A percentile compares a stretch with the other conserved stretches of the same genome.
Conservation (phyloP, 1,140 invertebrate species). For the Mactra quadrangularis region DNA sequence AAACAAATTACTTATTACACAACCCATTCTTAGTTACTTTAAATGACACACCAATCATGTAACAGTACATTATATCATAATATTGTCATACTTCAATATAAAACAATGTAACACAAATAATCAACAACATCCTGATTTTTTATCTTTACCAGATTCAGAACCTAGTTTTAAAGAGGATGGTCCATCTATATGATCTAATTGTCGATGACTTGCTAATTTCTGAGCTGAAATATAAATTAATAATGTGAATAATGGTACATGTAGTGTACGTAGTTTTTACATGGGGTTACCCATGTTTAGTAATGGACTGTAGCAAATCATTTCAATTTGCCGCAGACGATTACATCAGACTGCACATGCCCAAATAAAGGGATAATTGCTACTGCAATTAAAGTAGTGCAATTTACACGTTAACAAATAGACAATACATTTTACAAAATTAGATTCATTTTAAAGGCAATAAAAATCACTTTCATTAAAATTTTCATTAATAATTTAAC, state of each 20-base stretch:
- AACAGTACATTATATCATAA: too few relatives aligned
- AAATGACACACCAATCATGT: too few relatives aligned
- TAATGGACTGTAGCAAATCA: too few relatives aligned
- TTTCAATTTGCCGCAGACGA: too few relatives aligned
- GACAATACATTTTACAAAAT: background rate
- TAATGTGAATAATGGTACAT: background rate
- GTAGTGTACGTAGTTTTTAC: background rate
- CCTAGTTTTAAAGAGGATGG: slow-evolving; percentile 48
- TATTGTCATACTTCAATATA: too few relatives aligned
- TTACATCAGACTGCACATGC: too few relatives aligned
- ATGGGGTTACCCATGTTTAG: too few relatives aligned
- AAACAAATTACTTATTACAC: too few relatives aligned
- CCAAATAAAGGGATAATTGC: too few relatives aligned
- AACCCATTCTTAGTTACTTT: too few relatives aligned
- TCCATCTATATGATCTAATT: slow-evolving; percentile 3
- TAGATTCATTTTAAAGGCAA: background rate
- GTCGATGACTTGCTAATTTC: slow-evolving; percentile 48
- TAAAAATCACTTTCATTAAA: background rate
- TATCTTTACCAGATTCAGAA: slow-evolving; percentile 45
- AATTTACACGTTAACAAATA: background rate
- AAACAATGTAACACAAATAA: too few relatives aligned
- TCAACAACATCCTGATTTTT: slow-evolving; percentile 30
- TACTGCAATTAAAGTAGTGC: background rate
- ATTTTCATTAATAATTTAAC: too few relatives aligned
- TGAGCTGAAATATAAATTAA: slow-evolving; percentile 58